Conservation (phyloP, 2,113 vertebrate species). For the Cebus imitator region DNA sequence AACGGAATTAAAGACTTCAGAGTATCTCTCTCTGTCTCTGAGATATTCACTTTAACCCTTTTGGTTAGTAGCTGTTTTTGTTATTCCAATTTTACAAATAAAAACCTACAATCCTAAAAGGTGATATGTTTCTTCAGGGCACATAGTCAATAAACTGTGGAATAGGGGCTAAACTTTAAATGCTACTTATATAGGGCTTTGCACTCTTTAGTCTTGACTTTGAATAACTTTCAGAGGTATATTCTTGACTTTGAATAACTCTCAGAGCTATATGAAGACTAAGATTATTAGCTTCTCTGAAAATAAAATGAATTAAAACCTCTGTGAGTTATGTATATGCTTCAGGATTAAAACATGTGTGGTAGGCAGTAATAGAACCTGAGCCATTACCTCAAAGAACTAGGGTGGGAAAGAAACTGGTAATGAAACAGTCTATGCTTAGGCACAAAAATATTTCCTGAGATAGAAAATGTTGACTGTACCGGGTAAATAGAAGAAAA, state of each 20-base stretch:
- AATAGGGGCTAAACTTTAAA: not conserved
- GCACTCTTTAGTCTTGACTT: not conserved
- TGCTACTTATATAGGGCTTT: not conserved
- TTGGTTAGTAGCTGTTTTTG: not conserved
- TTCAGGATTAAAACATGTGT: slow-evolving; percentile 28
- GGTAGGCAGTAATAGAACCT: slow-evolving; percentile 9
- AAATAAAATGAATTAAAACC: slow-evolving; percentile 50
- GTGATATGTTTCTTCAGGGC: not conserved
- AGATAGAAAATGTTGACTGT: slow-evolving; percentile 32
- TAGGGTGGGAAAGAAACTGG: not conserved
- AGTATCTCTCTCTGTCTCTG: not conserved
- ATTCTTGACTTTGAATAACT: not conserved
- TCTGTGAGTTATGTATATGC: not conserved
- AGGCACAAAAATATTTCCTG: slow-evolving; percentile 30
- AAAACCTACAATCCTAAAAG: not conserved
- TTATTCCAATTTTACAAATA: not conserved
- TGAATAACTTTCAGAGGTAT: not conserved
- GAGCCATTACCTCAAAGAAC: slow-evolving; percentile 31
- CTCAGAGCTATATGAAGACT: not conserved
- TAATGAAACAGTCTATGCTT: slow-evolving; percentile 21
- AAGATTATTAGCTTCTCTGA: slow-evolving; percentile 35
- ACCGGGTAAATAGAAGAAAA: slow-evolving; percentile 15
- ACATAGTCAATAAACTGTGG: not conserved
- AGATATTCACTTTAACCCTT: not conserved
- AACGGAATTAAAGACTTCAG: not conserved